Evolutionary conservation across 2,888 invertebrate genomes (phyloP).

Genomic region (Tetropium fuscum): DNA sequence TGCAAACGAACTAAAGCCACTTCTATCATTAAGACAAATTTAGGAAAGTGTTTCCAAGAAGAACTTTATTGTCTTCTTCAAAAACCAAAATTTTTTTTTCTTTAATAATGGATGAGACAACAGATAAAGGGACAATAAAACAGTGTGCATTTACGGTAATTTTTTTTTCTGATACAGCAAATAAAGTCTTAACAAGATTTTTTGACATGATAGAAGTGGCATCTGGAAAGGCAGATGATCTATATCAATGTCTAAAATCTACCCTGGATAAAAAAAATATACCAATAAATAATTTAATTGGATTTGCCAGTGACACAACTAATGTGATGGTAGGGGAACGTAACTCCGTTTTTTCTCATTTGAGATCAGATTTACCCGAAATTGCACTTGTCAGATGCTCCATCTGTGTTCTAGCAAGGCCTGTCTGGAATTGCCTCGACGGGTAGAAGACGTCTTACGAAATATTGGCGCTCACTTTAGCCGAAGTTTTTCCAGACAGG

Average conservation of each 20-base stretch:
- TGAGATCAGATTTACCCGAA: slow-evolving; percentile 30
- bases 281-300: slow-evolving; percentile 19
- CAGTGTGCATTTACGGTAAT: slow-evolving; percentile 31
- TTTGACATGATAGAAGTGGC: slow-evolving; percentile 29
- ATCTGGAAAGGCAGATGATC: slow-evolving; percentile 12
- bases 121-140: slow-evolving; percentile 21
- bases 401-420: slow-evolving; percentile 54
- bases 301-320: not conserved
- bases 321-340: slow-evolving; percentile 2
- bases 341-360: not conserved
- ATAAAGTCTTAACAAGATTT: slow-evolving; percentile 21
- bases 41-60: not conserved
- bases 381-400: slow-evolving; percentile 56
- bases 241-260: slow-evolving; percentile 13
- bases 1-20: slow-evolving; percentile 17
- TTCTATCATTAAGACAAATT: not conserved
- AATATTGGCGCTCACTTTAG: slow-evolving; percentile 48
- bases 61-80: slow-evolving; percentile 7
- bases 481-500: slow-evolving; percentile 30
- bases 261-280: slow-evolving; percentile 16
- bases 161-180: slow-evolving; percentile 15
- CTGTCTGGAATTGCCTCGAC: slow-evolving; percentile 52
- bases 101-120: slow-evolving; percentile 27
- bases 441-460: slow-evolving; percentile 44
- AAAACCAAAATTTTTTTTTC: slow-evolving; percentile 15